phyloP scores from a whole-genome alignment of 2,888 invertebrate genomes.

The Brachypalpus laphriformis region DNA sequence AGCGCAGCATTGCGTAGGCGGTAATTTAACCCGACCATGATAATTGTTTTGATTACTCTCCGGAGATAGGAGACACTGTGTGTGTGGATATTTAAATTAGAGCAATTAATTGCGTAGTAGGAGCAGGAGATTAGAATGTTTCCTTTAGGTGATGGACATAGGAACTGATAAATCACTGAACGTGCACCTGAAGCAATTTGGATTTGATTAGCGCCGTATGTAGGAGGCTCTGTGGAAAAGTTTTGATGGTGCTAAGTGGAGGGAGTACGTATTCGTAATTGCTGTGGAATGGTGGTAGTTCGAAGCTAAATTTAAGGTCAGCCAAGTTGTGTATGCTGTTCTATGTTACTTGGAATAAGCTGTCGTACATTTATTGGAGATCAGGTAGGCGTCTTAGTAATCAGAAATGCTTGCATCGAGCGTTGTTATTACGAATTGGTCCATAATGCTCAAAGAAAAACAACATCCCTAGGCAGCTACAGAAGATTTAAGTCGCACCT shows the following conservation, averaged over 20 bases:
- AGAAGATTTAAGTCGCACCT: too few species aligned
- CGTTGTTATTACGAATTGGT: too few species aligned
- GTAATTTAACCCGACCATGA: constrained; percentile 53
- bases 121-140: constrained; percentile 36
- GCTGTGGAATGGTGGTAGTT: too few species aligned
- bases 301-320: too few species aligned
- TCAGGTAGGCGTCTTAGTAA: too few species aligned
- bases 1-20: constrained; percentile 40
- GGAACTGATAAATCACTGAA: constrained; percentile 24
- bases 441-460: too few species aligned
- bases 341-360: too few species aligned
- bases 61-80: not conserved
- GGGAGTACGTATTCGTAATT: not conserved
- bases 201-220: not conserved
- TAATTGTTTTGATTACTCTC: constrained; percentile 61
- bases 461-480: too few species aligned
- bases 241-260: not conserved
- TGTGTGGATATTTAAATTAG: constrained; percentile 36
- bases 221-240: not conserved
- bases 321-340: too few species aligned
- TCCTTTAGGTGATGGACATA: constrained; percentile 15
- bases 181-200: constrained; percentile 23
- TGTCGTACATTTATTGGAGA: too few species aligned
- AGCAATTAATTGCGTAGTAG: constrained; percentile 57
- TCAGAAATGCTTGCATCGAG: too few species aligned